Base-by-base conservation (phyloP, 2,113 vertebrate genomes). In the Psophia crepitans region DNA sequence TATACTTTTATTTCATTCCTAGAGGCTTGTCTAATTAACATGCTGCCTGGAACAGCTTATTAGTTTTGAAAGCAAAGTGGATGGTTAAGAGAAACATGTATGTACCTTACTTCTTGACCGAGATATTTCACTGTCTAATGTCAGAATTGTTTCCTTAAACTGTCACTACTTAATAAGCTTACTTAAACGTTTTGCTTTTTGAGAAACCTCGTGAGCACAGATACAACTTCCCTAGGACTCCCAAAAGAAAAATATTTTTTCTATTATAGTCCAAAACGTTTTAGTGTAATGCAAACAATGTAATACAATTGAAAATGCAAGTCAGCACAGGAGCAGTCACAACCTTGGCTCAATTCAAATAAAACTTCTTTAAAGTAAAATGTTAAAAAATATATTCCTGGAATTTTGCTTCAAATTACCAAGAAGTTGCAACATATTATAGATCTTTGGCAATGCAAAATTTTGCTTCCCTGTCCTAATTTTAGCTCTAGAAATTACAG, bases 71-170 rank as follows among this genome's bases (percentile, higher is more conserved):
- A 95, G 57, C 11, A 3, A 81, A 94, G 51, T 32, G 92, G 91
- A 95, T 68, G 61, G 30, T 75, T 90, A 93, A 68, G 84, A 94
- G 79, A 84, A 93, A 43, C 23, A 4, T 53, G 21, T 57, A 78
- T 23, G 57, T 54, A 44, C 64, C 56, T 90, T 91, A 76, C 66
- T 53, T 95, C 92, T 87, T 48, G 33, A 78, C 92, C 82, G 39
- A 89, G 69, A 75, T 70, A 86, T 71, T 93, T 90, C 76, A 76
- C 97, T 90, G 86, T 53, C 53, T 54, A 92, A 84, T 92, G 69
- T 92, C 92, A 84, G 75, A 93, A 90, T 16, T 92, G 83, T 92
- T 97, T 94, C 78, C 89, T 64, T 89, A 84, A 90, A 30, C 66
- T 92, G 76, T 87, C 89, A 84, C 51, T 93, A 51, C 43, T 77